Conservation (phyloP, 2,113 vertebrate species). For the western clawed frog (Xenopus tropicalis) region UCB_Xtro_10.0 CM004451.2:52253501-52254000, state of each 20-base stretch:
- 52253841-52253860: slow-evolving; percentile 52
- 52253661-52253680: too few relatives aligned
- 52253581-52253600: too few relatives aligned
- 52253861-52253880: slow-evolving; percentile 37
- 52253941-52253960: slow-evolving; percentile 64
- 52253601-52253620: too few relatives aligned
- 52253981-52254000: neutral
- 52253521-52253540: too few relatives aligned
- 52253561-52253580: too few relatives aligned
- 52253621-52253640: too few relatives aligned
- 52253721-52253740: too few relatives aligned
- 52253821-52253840: slow-evolving; percentile 45
- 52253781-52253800: slow-evolving; percentile 7
- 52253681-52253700: too few relatives aligned
- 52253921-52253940: slow-evolving; percentile 39
- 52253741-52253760: slow-evolving; percentile 23
- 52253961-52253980: neutral
- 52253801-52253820: slow-evolving; percentile 19
- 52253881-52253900: slow-evolving; percentile 13
- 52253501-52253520: too few relatives aligned
- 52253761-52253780: slow-evolving; percentile 34
- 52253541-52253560: too few relatives aligned
- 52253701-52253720: too few relatives aligned
- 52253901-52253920: neutral
- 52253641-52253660: too few relatives aligned